A percentile compares a stretch with the other conserved stretches of the same genome.
phyloP scores from a whole-genome alignment of 2,113 vertebrate genomes.

The Taurulus bubalis region DNA sequence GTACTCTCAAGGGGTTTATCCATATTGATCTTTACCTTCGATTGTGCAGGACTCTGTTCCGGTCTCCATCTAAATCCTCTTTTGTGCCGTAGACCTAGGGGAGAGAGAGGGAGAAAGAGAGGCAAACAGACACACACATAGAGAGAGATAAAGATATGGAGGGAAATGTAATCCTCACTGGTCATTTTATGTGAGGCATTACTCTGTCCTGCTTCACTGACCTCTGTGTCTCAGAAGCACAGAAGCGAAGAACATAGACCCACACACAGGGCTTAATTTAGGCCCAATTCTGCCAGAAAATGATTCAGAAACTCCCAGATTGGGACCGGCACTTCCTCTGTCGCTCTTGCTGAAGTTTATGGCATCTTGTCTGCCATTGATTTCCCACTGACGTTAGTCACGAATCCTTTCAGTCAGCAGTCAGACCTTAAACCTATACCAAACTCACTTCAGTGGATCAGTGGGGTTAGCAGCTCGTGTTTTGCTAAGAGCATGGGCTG shows the following conservation, averaged over 20 bases:
- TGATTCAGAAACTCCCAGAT: conserved; percentile 16
- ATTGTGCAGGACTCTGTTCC: conserved; percentile 41
- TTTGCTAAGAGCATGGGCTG: background rate
- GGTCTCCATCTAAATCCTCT: conserved; percentile 54
- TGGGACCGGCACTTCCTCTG: background rate
- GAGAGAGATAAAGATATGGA: conserved; percentile 35
- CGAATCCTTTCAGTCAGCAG: background rate
- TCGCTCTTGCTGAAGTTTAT: background rate
- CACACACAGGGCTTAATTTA: conserved; percentile 29
- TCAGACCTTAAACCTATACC: background rate
- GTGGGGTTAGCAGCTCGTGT: background rate
- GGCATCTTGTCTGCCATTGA: background rate
- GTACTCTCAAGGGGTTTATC: conserved; percentile 63
- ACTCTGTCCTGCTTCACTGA: conserved; percentile 52
- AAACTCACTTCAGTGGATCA: background rate
- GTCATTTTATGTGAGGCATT: conserved; percentile 59
- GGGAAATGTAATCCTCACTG: conserved; percentile 37
- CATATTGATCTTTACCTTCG: conserved; percentile 71
- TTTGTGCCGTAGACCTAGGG: conserved; percentile 5
- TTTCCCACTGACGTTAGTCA: background rate
- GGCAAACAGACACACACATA: conserved; percentile 22
- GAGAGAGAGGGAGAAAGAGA: background rate
- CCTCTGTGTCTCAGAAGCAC: conserved; percentile 31
- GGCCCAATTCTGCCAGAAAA: conserved; percentile 16
- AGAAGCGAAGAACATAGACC: conserved; percentile 6